Percentiles rank a stretch among this genome's conserved stretches.
phyloP scores from a whole-genome alignment of 2,113 vertebrate genomes.

The Tricholaema leucomelas region DNA sequence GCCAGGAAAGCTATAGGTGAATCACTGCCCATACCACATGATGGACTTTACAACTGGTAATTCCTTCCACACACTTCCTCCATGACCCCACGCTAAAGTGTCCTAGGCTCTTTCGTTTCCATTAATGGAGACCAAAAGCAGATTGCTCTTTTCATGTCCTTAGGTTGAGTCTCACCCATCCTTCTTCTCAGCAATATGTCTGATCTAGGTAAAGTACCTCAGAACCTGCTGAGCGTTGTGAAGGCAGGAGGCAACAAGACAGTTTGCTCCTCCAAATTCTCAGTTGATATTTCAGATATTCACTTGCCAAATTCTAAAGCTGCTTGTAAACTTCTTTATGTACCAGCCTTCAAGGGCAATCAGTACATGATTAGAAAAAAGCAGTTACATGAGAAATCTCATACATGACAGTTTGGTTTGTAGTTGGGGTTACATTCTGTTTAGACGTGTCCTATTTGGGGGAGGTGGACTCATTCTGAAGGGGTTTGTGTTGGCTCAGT shows the following conservation, averaged over 20 bases:
- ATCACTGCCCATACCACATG: not conserved
- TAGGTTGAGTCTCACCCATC: not conserved
- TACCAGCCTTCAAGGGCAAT: not conserved
- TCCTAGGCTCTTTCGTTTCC: not conserved
- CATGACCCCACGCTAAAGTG: not conserved
- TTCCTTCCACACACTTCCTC: not conserved
- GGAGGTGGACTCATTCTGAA: not conserved
- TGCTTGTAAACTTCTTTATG: not conserved
- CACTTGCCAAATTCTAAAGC: not conserved
- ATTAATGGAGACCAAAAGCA: not conserved
- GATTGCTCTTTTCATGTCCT: not conserved
- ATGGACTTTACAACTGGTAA: not conserved
- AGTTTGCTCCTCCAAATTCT: not conserved
- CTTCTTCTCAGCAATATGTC: not conserved
- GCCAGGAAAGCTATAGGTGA: not conserved
- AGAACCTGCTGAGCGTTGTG: not conserved
- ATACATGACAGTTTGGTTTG: not conserved
- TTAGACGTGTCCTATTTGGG: not conserved
- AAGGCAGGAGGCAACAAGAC: not conserved
- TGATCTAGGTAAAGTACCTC: not conserved
- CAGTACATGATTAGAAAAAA: not conserved
- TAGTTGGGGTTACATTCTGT: not conserved
- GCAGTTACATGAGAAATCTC: not conserved
- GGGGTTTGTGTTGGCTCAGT: fast-evolving
- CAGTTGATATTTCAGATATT: not conserved